Conservation (phyloP, 2,113 vertebrate species). For the Mobula birostris region DNA sequence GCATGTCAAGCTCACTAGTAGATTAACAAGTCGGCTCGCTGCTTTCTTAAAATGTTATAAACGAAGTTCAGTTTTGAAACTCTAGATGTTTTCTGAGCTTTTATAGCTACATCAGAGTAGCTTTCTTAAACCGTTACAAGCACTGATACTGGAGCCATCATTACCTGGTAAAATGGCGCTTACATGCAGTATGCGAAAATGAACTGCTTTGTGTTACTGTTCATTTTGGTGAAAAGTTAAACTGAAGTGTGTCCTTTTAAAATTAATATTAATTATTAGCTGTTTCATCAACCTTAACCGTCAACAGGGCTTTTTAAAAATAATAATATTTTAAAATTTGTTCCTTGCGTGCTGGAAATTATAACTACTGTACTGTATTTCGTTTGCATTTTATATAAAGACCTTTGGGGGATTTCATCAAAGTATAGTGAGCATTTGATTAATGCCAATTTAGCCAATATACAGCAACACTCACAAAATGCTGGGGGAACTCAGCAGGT, state of each 20-base stretch:
- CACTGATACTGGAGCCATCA: not conserved
- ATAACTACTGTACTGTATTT: not conserved
- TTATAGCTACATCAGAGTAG: not conserved
- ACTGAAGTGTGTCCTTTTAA: not conserved
- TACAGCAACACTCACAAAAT: no score
- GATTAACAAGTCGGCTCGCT: not conserved
- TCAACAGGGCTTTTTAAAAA: not conserved
- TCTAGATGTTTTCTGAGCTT: not conserved
- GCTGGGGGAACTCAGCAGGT: no score
- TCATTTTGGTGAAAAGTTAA: not conserved
- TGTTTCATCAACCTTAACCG: not conserved
- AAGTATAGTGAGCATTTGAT: not conserved
- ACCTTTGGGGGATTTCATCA: not conserved
- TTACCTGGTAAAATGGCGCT: no score
- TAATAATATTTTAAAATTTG: no score
- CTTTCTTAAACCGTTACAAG: not conserved
- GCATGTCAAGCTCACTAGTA: no score
- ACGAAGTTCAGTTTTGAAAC: not conserved
- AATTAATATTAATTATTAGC: not conserved
- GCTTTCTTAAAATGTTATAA: not conserved
- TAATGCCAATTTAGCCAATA: not conserved
- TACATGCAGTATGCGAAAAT: not conserved
- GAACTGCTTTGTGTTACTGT: not conserved
- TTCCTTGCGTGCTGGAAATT: not conserved
- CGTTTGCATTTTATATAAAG: not conserved